These are phyloP conservation scores for Diplolepis rosae DNA, from an alignment of 2,888 invertebrate species.

Conservation along the genomic window DNA sequence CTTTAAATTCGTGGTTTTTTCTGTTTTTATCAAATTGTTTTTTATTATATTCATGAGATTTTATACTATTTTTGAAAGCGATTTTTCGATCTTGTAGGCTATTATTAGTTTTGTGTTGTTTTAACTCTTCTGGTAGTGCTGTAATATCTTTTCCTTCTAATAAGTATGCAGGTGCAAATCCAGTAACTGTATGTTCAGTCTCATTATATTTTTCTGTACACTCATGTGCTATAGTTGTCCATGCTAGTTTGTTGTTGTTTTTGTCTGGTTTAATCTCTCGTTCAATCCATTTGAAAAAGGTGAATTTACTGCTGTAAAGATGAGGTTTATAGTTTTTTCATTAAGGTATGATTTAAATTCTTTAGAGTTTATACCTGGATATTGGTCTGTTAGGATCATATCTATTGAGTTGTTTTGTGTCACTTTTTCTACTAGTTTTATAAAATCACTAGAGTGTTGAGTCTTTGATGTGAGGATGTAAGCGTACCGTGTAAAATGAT, in stretches of 20 bases:
- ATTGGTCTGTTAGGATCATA: slow-evolving; percentile 37
- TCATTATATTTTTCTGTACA: slow-evolving; percentile 57
- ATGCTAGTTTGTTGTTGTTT: background rate
- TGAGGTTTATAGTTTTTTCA: slow-evolving; percentile 21
- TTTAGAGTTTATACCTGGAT: slow-evolving; percentile 40
- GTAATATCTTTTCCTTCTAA: slow-evolving; percentile 49
- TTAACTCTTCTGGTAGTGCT: slow-evolving; percentile 44
- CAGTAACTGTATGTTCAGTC: slow-evolving; percentile 55
- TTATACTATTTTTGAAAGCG: too few relatives aligned
- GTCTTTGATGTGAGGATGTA: slow-evolving; percentile 39
- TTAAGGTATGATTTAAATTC: slow-evolving; percentile 38
- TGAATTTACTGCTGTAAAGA: slow-evolving; percentile 39
- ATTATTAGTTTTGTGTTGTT: too few relatives aligned
- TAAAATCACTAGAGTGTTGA: slow-evolving; percentile 36
- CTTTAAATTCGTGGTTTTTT: slow-evolving; percentile 54
- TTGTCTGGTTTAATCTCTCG: too few relatives aligned
- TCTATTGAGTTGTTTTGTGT: slow-evolving; percentile 30
- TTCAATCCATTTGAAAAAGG: slow-evolving; percentile 30
- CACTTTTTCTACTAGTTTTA: slow-evolving; percentile 34
- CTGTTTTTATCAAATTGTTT: slow-evolving; percentile 55
- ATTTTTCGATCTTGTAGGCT: too few relatives aligned
- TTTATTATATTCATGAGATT: too few relatives aligned
- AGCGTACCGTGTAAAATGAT: slow-evolving; percentile 41
- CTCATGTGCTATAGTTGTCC: too few relatives aligned
- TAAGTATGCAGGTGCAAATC: slow-evolving; percentile 55